A percentile compares a stretch with the other conserved stretches of the same genome.
Conservation (phyloP, 2,888 invertebrate species). For the Morpho deidamia region DNA sequence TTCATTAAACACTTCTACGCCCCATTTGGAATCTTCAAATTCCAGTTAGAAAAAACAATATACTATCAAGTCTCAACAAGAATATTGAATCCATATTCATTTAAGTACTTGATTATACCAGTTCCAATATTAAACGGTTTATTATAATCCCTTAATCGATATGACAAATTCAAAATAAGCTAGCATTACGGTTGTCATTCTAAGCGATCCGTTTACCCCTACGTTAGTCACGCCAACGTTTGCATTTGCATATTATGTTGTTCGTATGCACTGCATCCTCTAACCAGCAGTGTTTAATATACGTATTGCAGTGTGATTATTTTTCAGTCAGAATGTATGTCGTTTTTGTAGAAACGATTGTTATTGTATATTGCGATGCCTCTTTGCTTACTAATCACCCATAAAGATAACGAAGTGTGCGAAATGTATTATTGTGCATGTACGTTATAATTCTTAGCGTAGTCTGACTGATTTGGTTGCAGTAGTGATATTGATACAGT, state of each 20-base stretch:
- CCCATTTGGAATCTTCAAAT: too few relatives aligned
- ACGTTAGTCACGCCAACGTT: conserved; percentile 6
- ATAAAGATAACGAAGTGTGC: conserved; percentile 7
- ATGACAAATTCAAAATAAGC: too few relatives aligned
- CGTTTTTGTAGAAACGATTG: conserved; percentile 11
- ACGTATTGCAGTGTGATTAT: conserved; percentile 34
- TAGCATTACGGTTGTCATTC: neutral
- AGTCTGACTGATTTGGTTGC: conserved; percentile 49
- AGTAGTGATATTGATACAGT: conserved; percentile 41
- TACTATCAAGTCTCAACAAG: too few relatives aligned
- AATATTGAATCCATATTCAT: too few relatives aligned
- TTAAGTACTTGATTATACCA: too few relatives aligned
- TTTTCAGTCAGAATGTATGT: conserved; percentile 26
- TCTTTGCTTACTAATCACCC: conserved; percentile 27
- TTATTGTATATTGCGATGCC: conserved; percentile 14
- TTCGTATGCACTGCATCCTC: neutral
- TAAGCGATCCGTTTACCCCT: neutral
- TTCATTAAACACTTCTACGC: too few relatives aligned
- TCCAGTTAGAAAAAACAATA: too few relatives aligned
- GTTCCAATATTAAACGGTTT: too few relatives aligned
- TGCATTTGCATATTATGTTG: neutral
- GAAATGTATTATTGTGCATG: conserved; percentile 35
- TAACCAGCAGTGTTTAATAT: conserved; percentile 28
- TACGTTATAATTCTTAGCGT: conserved; percentile 45
- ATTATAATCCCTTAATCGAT: too few relatives aligned